Evolutionary conservation across 2,797 vertebrate species (phyloP), one percentile per base, ranked within the genome.

Genomic region (Otolemur crassicaudatus): DNA sequence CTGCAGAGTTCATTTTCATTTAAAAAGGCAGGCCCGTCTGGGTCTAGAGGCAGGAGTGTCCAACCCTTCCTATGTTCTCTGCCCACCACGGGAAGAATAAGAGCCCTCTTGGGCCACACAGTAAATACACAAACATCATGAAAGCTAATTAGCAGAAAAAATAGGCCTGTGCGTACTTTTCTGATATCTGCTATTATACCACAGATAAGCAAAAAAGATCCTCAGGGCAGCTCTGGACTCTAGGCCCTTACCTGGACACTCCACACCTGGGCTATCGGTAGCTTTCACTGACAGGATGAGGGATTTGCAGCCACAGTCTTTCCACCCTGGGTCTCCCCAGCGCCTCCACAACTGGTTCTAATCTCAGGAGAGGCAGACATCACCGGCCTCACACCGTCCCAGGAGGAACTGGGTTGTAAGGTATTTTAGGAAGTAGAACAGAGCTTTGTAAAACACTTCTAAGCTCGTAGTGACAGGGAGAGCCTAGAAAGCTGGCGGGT

Each of bases 341-440:
- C 0, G 0, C 29, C 31, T 72, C 46, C 40, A 77, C 19, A 58
- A 2, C 49, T 11, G 60, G 40, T 8, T 80, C 65, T 69, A 22
- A 31, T 82, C 80, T 43, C 17, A n/a, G 43, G 76, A 29, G 20
- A 46, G 67, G 40, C 69, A 80, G 82, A 82, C 14, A 46, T 25
- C 85, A 58, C 29, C 61, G 85, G 49, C 34, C 13, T 83, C 63
- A 61, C 46, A 76, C 70, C 31, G 11, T 87, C 49, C 67, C 43
- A 16, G 53, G 69, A 91, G 94, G 63, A 94, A 96, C n/a, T n/a
- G 25, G 40, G 23, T 8, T 43, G 17, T 34, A 23, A 67, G 37
- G 61, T n/a, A 82, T 95, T 82, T 94, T 34, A 69, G 95, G 86
- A 87, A 87, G 83, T 0, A 23, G 12, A 77, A 14, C 12, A 58